These are phyloP conservation scores for Cyprinodon variegatus DNA, from an alignment of 2,113 vertebrate species.

Conservation along the genomic window DNA sequence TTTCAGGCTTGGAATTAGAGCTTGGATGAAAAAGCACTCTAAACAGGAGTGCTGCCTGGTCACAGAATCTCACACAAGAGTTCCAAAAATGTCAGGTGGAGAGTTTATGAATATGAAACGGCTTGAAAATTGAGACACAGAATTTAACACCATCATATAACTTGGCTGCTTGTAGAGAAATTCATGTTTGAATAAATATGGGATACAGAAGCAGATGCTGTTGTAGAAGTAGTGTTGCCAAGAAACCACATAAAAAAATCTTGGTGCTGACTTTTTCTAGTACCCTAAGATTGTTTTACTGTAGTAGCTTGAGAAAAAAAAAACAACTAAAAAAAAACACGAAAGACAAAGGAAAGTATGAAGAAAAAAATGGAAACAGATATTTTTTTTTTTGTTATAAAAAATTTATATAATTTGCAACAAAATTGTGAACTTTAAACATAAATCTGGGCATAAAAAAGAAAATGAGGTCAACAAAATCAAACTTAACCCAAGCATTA, in stretches of 20 bases:
- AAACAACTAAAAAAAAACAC: too few species aligned
- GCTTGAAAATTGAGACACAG: slow-evolving; percentile 45
- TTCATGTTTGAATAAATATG: slow-evolving; percentile 51
- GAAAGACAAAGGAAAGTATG: too few species aligned
- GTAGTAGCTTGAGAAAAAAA: neutral
- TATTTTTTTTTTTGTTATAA: too few species aligned
- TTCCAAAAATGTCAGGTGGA: slow-evolving; percentile 60
- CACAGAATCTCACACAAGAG: slow-evolving; percentile 61
- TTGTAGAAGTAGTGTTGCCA: slow-evolving; percentile 2
- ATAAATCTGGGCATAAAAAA: too few species aligned
- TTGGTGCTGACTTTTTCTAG: slow-evolving; percentile 18
- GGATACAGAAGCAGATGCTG: slow-evolving; percentile 28
- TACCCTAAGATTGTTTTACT: slow-evolving; percentile 36
- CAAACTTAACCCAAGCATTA: too few species aligned
- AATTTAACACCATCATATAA: slow-evolving; percentile 41
- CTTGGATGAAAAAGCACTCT: slow-evolving; percentile 68
- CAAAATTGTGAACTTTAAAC: too few species aligned
- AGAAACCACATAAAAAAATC: neutral
- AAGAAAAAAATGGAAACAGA: too few species aligned
- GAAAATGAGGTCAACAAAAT: too few species aligned
- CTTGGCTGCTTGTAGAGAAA: slow-evolving; percentile 29
- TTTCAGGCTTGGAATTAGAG: slow-evolving; percentile 72
- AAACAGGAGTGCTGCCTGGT: slow-evolving; percentile 65
- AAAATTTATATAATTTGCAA: too few species aligned
- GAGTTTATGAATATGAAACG: slow-evolving; percentile 72